Evolutionary conservation across 2,113 vertebrate genomes (phyloP).

Genomic region (Seriola dumerili): DNA sequence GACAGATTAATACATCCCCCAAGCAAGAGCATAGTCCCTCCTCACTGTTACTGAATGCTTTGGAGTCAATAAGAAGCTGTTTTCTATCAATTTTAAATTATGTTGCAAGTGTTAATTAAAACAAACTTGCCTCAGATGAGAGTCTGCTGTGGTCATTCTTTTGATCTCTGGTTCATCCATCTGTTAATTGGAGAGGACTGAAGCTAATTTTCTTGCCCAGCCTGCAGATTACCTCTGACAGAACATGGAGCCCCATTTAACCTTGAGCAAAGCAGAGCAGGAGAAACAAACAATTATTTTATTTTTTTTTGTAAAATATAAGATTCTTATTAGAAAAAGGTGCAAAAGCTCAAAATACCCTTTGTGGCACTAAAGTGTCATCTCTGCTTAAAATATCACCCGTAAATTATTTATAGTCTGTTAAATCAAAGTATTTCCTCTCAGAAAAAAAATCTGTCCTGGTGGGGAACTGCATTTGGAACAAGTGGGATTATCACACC

Average conservation of each 20-base stretch:
- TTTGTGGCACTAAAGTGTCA: too few species aligned
- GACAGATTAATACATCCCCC: neutral
- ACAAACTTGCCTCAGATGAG: slow-evolving; percentile 55
- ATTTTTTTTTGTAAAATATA: neutral
- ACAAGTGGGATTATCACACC: slow-evolving; percentile 21
- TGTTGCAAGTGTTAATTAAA: slow-evolving; percentile 71
- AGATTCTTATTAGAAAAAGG: too few species aligned
- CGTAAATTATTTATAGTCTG: neutral
- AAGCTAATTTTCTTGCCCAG: neutral
- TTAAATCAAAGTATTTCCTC: neutral
- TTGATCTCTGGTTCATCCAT: neutral
- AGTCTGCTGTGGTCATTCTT: slow-evolving; percentile 35
- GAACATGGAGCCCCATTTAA: slow-evolving; percentile 35
- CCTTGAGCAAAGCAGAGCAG: slow-evolving; percentile 48
- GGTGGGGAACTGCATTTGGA: neutral
- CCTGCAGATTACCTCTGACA: slow-evolving; percentile 50
- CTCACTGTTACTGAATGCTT: slow-evolving; percentile 46
- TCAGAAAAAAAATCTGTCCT: neutral
- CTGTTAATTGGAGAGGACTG: neutral
- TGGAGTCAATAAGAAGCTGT: slow-evolving; percentile 56
- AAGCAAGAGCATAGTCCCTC: neutral
- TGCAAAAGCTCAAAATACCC: neutral
- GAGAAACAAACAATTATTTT: slow-evolving; percentile 29
- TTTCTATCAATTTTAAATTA: slow-evolving; percentile 76
- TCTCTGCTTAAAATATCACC: too few species aligned